Percentiles rank a stretch among this genome's conserved stretches.
These are phyloP conservation scores for Didymodactylos carnosus DNA, from an alignment of 2,888 invertebrate genomes.

Conservation along the genomic window DNA sequence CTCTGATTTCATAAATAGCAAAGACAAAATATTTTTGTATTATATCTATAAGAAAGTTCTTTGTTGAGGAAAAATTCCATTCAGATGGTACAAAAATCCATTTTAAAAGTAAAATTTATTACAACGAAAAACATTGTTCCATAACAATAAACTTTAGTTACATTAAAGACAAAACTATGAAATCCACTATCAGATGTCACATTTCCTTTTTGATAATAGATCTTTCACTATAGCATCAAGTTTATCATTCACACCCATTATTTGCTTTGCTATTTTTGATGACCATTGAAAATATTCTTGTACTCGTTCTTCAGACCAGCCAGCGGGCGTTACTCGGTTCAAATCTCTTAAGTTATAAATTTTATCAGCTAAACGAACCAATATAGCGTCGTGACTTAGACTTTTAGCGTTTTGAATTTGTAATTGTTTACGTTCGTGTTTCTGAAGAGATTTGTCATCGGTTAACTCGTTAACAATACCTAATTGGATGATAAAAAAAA, in stretches of 20 bases:
- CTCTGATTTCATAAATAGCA: no score
- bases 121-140: no score
- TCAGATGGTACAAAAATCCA: no score
- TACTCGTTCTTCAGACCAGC: slow-evolving; percentile 45
- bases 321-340: slow-evolving; percentile 36
- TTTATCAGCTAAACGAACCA: slow-evolving; percentile 61
- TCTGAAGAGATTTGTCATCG: slow-evolving; percentile 51
- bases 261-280: slow-evolving; percentile 37
- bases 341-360: slow-evolving; percentile 58
- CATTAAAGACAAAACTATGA: no score
- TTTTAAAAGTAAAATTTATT: no score
- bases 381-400: slow-evolving; percentile 45
- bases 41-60: no score
- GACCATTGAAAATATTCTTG: slow-evolving; percentile 50
- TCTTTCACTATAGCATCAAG: background rate
- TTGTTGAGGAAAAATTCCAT: no score
- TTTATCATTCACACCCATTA: background rate
- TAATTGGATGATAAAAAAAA: background rate
- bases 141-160: no score
- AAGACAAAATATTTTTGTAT: no score
- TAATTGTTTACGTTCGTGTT: slow-evolving; percentile 39
- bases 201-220: no score
- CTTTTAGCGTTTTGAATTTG: slow-evolving; percentile 46
- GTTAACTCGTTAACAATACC: slow-evolving; percentile 38
- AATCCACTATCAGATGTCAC: no score